Conservation (phyloP, 1,140 invertebrate species). For the Pinna nobilis region DNA sequence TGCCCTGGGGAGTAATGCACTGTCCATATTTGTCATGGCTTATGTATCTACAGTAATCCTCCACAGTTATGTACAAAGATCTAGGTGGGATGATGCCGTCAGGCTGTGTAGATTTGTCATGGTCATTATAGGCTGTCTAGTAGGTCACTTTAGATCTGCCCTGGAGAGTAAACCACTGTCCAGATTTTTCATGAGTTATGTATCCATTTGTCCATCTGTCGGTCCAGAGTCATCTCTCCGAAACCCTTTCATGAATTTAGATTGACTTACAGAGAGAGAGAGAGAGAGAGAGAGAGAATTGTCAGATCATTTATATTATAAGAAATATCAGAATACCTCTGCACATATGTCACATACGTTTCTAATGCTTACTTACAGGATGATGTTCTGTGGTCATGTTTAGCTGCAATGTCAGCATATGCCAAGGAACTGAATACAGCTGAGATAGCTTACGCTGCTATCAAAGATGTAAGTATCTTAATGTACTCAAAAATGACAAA, state of each 20-base stretch:
- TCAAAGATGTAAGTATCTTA: constrained; percentile 82
- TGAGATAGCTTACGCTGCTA: constrained; percentile 94
- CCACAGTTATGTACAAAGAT: constrained; percentile 79
- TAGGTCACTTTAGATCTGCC: too few relatives aligned
- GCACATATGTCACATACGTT: too few relatives aligned
- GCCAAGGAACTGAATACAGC: constrained; percentile 87
- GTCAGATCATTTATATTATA: not conserved
- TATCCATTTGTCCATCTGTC: too few relatives aligned
- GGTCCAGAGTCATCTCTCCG: too few relatives aligned
- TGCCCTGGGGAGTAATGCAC: too few relatives aligned
- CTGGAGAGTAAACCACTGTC: not conserved
- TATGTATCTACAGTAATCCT: constrained; percentile 81
- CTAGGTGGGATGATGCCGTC: constrained; percentile 85
- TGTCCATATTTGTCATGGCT: too few relatives aligned
- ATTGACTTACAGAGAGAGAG: too few relatives aligned
- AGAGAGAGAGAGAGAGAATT: too few relatives aligned
- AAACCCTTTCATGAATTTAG: too few relatives aligned
- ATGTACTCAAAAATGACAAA: too few relatives aligned
- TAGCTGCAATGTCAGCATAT: constrained; percentile 90
- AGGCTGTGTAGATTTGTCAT: constrained; percentile 86
- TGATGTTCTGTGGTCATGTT: constrained; percentile 90
- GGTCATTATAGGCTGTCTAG: constrained; percentile 75
- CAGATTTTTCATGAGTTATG: not conserved
- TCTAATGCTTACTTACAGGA: constrained; percentile 76
- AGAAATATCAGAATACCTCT: too few relatives aligned